phyloP scores from a whole-genome alignment of 1,140 invertebrate genomes.

The Mizuhopecten yessoensis region DNA sequence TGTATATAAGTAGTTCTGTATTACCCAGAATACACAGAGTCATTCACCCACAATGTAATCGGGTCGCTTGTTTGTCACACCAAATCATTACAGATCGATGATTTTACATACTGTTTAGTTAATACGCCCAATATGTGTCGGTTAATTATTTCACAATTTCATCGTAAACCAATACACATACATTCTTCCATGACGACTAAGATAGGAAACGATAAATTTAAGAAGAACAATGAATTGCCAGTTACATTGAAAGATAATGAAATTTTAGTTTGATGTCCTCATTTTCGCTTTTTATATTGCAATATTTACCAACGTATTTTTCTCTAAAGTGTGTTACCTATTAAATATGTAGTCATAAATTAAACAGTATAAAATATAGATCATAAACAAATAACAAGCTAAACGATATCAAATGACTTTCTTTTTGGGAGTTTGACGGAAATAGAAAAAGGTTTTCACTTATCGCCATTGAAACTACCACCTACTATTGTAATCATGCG shows the following conservation, averaged over 20 bases:
- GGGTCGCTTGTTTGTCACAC: neutral
- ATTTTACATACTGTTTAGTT: neutral
- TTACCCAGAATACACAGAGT: neutral
- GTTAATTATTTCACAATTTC: neutral
- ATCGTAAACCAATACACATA: neutral
- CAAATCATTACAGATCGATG: neutral
- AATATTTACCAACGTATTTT: too few relatives aligned
- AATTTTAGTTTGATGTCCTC: too few relatives aligned
- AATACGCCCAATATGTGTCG: neutral
- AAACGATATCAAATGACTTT: too few relatives aligned
- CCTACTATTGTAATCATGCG: too few relatives aligned
- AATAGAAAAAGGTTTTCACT: too few relatives aligned
- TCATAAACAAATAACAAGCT: too few relatives aligned
- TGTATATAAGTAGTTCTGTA: slow-evolving; percentile 5
- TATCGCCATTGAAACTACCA: too few relatives aligned
- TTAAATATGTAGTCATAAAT: too few relatives aligned
- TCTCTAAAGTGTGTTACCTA: too few relatives aligned
- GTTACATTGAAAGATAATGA: neutral
- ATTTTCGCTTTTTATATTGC: too few relatives aligned
- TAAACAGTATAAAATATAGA: too few relatives aligned
- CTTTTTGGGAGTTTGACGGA: too few relatives aligned
- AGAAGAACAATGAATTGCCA: neutral
- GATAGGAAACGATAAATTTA: neutral
- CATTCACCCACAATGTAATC: neutral
- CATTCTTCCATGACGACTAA: neutral